Conservation (phyloP, 2,113 vertebrate species). For the Butorides virescens region DNA sequence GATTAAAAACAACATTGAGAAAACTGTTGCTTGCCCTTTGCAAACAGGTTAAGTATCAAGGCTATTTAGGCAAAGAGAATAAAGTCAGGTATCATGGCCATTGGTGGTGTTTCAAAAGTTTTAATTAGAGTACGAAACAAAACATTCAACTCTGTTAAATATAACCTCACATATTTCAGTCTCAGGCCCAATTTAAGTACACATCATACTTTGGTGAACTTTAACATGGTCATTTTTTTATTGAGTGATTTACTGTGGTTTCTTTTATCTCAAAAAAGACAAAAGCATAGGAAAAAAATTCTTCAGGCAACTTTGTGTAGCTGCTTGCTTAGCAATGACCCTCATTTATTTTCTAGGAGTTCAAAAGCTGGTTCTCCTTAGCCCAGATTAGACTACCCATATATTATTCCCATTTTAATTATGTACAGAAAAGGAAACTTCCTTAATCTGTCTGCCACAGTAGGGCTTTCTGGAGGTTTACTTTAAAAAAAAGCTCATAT, state of each 20-base stretch:
- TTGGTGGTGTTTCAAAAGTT: background rate
- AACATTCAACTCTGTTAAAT: background rate
- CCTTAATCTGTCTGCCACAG: background rate
- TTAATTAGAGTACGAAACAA: background rate
- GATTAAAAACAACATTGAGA: background rate
- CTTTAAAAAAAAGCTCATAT: slow-evolving; percentile 34
- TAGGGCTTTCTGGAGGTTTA: slow-evolving; percentile 9
- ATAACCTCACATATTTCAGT: background rate
- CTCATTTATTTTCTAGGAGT: background rate
- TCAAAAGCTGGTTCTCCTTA: background rate
- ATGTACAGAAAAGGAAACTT: slow-evolving; percentile 26
- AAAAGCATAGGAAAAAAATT: background rate
- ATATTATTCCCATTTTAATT: background rate
- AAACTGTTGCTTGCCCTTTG: background rate
- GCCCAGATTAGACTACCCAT: background rate
- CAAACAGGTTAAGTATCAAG: background rate
- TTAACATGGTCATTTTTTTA: background rate
- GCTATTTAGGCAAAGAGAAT: background rate
- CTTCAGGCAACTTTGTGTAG: background rate
- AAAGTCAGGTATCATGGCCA: background rate
- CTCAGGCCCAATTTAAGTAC: background rate
- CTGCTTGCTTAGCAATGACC: background rate
- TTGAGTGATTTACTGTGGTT: background rate
- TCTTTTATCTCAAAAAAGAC: background rate
- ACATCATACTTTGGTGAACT: background rate